A percentile compares a stretch with the other conserved stretches of the same genome.
These are phyloP conservation scores for Drosophila subobscura DNA, from an alignment of 1,140 invertebrate species.

Conservation along the genomic window DNA sequence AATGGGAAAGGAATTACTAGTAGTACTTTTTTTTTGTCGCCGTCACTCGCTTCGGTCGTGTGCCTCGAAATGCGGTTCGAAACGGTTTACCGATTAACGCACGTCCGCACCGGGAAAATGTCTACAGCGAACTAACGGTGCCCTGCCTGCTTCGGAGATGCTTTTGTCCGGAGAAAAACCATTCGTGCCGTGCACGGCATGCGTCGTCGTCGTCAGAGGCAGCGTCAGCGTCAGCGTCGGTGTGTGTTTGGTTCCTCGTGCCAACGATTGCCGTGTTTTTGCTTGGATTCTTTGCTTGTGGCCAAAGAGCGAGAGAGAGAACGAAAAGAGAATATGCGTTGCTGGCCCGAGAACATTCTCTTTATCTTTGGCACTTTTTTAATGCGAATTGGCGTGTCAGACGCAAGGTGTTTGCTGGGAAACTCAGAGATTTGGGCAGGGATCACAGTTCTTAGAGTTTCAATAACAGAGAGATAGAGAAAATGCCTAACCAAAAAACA, in stretches of 20 bases:
- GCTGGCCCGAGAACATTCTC: constrained; percentile 1
- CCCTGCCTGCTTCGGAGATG: constrained; percentile 47
- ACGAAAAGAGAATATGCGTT: not conserved
- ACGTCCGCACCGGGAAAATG: constrained; percentile 78
- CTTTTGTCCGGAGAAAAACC: constrained; percentile 12
- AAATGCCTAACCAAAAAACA: too few relatives aligned
- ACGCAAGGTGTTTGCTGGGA: constrained; percentile 30
- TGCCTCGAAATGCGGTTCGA: constrained; percentile 13
- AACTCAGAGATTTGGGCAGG: constrained; percentile 17
- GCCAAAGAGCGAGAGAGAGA: constrained; percentile 18
- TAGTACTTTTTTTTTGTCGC: constrained; percentile 20
- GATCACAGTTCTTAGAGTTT: too few relatives aligned
- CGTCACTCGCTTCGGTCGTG: constrained; percentile 10
- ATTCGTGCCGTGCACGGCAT: constrained; percentile 19
- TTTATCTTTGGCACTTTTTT: constrained; percentile 11
- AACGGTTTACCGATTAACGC: constrained; percentile 48
- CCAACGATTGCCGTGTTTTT: constrained; percentile 40
- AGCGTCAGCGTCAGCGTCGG: constrained; percentile 25
- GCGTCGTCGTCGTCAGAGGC: constrained; percentile 30
- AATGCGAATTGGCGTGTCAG: not conserved
- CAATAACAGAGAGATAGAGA: too few relatives aligned
- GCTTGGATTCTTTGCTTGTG: constrained; percentile 33
- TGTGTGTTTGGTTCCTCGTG: constrained; percentile 25
- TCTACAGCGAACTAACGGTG: constrained; percentile 74
- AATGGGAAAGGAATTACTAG: constrained; percentile 19